Percentiles rank a stretch among this genome's conserved stretches.
Conservation (phyloP, 37 sponge, comb jelly and placozoan genomes). For the Halichondria panicea region DNA sequence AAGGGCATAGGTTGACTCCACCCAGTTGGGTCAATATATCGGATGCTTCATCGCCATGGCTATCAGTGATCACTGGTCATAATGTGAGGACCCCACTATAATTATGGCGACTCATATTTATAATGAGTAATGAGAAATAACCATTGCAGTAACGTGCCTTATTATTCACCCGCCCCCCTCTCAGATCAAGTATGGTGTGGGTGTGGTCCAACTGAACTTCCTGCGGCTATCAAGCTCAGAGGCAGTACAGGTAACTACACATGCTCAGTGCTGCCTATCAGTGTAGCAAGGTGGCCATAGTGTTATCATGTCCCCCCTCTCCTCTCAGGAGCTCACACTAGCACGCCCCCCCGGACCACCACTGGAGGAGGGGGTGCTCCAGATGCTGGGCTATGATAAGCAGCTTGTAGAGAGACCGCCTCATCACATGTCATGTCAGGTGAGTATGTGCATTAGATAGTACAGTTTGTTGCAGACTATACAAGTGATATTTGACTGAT, state of each 20-base stretch:
- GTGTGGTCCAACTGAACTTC: constrained; percentile 35
- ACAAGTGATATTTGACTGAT: no score
- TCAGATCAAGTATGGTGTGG: constrained; percentile 21
- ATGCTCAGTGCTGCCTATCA: no score
- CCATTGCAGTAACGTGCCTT: background rate
- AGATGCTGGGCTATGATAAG: background rate
- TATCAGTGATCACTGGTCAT: background rate
- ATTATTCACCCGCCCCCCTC: background rate
- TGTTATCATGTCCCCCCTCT: constrained; percentile 1
- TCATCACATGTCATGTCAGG: no score
- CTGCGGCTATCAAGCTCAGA: constrained; percentile 32
- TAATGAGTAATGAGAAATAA: background rate
- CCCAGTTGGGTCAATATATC: background rate
- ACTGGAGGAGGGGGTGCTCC: background rate
- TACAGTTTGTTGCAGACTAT: no score
- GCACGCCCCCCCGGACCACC: background rate
- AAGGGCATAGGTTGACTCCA: background rate
- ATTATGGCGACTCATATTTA: no score
- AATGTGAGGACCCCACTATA: no score
- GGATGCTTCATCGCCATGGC: background rate
- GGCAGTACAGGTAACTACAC: constrained; percentile 31
- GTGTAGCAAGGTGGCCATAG: no score
- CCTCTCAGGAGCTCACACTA: background rate
- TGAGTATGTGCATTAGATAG: no score
- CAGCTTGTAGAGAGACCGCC: background rate